Base-by-base conservation (phyloP, 2,113 vertebrate genomes). In the Epinephelus fuscoguttatus region DNA sequence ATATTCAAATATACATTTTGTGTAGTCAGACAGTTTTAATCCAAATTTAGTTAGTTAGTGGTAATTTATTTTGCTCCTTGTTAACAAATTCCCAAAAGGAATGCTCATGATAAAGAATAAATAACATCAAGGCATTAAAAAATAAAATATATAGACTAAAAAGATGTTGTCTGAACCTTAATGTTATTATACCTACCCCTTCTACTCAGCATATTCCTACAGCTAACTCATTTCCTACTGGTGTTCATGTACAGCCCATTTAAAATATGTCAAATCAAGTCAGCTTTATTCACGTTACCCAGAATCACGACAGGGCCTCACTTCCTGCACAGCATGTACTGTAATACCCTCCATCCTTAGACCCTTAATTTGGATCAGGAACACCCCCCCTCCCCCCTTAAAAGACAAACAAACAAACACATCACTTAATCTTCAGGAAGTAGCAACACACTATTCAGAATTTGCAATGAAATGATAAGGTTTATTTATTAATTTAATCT, bases 401-500 rank as follows among this genome's bases (percentile, higher is more conserved):
- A 17, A 66, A 47, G 2, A 25, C 1, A 66, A 47, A 49, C 42
- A 67, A 25, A 8, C 7, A 49, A 25, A 53, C 2, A 42, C 25
- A 25, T 11, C 6, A 47, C 45, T 49, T 12, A 6, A 45, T 47
- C 30, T 21, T 37, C 18, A 33, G 13, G 21, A 78, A 17, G 56
- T 9, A 78, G 50, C 21, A 57, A 49, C 6, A 12, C 53, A 60
- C 42, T 23, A 67, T 42, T 9, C 19, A 52, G 57, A 50, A 47
- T 82, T 47, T 21, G 33, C 2, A 47, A 8, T 61, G 23, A 67
- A 25, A 49, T 45, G 0, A 13, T 23, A 6, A 37, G 9, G 18
- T 82, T 23, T 18, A 55, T 52, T 60, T 37, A 37, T 59, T 49
- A 47, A 76, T 79, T 70, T 0, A 74, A 73, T 3, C 53, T 68